Conservation (phyloP, 2,888 invertebrate species). For the Artemia sp. region DNA sequence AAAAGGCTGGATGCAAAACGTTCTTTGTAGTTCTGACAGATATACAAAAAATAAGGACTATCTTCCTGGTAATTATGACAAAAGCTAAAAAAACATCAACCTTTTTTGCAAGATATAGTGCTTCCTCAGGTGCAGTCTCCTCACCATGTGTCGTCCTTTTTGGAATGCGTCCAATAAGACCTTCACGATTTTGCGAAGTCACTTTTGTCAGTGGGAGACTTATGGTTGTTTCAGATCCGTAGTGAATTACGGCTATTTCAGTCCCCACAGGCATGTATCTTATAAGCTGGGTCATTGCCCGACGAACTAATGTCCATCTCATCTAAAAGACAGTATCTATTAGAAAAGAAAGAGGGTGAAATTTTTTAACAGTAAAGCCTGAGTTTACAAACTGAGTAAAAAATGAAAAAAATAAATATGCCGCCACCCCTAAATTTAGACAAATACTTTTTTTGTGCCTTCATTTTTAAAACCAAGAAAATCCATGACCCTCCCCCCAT, state of each 20-base stretch:
- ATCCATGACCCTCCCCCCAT: too few relatives aligned
- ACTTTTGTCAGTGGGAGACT: constrained; percentile 28
- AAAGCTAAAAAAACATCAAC: not conserved
- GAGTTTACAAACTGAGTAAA: too few relatives aligned
- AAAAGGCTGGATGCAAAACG: too few relatives aligned
- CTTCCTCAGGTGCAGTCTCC: not conserved
- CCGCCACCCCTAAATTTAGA: too few relatives aligned
- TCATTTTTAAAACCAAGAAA: too few relatives aligned
- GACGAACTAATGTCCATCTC: constrained; percentile 28
- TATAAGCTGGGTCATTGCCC: constrained; percentile 28
- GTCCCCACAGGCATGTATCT: constrained; percentile 27
- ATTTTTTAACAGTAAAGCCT: too few relatives aligned
- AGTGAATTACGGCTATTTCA: constrained; percentile 25
- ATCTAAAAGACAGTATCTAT: constrained; percentile 24
- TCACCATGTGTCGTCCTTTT: constrained; percentile 18
- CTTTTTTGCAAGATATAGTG: constrained; percentile 1
- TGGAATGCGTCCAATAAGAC: constrained; percentile 28
- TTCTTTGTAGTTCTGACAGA: too few relatives aligned
- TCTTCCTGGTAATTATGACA: too few relatives aligned
- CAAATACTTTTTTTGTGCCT: too few relatives aligned
- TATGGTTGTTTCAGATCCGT: constrained; percentile 26
- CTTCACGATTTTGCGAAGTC: constrained; percentile 28
- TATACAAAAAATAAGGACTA: too few relatives aligned
- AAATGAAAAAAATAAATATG: too few relatives aligned
- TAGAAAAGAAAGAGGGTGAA: too few relatives aligned